These are phyloP conservation scores for Pagrus major DNA, from an alignment of 2,113 vertebrate species.

Conservation along the genomic window DNA sequence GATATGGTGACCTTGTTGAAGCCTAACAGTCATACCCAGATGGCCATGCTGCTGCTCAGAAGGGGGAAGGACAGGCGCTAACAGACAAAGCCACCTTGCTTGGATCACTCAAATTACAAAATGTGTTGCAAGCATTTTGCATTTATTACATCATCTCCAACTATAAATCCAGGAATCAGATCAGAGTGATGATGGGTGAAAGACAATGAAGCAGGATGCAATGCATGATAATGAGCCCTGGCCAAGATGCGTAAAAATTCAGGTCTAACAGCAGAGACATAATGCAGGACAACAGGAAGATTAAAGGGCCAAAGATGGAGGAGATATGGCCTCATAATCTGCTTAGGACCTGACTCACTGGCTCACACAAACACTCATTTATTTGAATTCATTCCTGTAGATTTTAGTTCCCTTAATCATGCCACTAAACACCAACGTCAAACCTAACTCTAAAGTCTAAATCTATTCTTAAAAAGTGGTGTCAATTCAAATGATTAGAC, in stretches of 20 bases:
- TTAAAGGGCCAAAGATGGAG: background rate
- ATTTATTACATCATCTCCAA: background rate
- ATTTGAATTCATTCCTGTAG: background rate
- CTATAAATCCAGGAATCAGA: background rate
- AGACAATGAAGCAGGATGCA: background rate
- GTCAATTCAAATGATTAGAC: background rate
- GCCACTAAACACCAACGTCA: background rate
- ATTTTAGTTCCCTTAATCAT: background rate
- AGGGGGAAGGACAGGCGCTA: background rate
- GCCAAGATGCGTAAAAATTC: background rate
- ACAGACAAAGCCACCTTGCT: background rate
- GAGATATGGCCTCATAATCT: background rate
- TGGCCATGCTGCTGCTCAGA: constrained; percentile 51
- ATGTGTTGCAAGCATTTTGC: background rate
- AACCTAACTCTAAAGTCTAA: background rate
- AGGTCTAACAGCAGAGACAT: background rate
- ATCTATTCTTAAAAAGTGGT: constrained; percentile 2
- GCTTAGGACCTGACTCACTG: background rate
- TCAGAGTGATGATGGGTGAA: background rate
- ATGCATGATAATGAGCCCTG: background rate
- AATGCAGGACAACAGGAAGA: background rate
- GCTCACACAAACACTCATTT: background rate
- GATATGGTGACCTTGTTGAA: constrained; percentile 52
- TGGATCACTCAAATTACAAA: constrained; percentile 2
- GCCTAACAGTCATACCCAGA: constrained; percentile 56